Conservation (phyloP, 1,140 invertebrate genomes). For the Drosophila dunni region DNA sequence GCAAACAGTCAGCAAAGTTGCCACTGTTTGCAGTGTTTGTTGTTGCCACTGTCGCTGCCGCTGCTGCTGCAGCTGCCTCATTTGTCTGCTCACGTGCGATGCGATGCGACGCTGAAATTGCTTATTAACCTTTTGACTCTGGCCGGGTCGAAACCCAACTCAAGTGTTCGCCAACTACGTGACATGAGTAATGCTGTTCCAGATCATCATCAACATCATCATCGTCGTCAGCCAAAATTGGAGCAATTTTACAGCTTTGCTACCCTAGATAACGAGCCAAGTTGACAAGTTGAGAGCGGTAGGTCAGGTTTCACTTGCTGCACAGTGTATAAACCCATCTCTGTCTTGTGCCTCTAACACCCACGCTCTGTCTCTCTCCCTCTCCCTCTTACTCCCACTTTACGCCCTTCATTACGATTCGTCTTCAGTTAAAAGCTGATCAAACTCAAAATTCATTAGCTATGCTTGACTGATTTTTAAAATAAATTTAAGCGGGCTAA, state of each 20-base stretch:
- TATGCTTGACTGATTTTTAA: too few species aligned
- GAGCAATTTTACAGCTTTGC: constrained; percentile 11
- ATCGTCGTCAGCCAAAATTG: constrained; percentile 16
- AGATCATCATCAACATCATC: background rate
- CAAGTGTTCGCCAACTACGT: constrained; percentile 30
- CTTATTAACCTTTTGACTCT: constrained; percentile 50
- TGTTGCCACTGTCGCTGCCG: background rate
- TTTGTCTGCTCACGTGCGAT: constrained; percentile 42
- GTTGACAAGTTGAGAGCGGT: constrained; percentile 26
- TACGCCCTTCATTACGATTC: background rate
- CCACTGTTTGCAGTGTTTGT: background rate
- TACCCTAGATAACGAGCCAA: background rate
- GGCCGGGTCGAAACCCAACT: constrained; percentile 27
- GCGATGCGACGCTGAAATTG: constrained; percentile 33
- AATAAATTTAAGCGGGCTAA: too few species aligned
- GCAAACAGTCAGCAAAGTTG: constrained; percentile 42
- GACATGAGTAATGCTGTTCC: constrained; percentile 32
- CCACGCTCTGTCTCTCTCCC: background rate
- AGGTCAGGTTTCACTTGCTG: constrained; percentile 28
- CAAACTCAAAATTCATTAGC: too few species aligned
- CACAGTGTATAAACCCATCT: background rate
- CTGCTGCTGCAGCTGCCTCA: constrained; percentile 3
- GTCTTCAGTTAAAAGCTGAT: too few species aligned
- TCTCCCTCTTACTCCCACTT: background rate
- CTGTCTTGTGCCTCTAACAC: background rate